Base-by-base conservation (phyloP, 2,888 invertebrate species). In the Drosophila neonasuta region DNA sequence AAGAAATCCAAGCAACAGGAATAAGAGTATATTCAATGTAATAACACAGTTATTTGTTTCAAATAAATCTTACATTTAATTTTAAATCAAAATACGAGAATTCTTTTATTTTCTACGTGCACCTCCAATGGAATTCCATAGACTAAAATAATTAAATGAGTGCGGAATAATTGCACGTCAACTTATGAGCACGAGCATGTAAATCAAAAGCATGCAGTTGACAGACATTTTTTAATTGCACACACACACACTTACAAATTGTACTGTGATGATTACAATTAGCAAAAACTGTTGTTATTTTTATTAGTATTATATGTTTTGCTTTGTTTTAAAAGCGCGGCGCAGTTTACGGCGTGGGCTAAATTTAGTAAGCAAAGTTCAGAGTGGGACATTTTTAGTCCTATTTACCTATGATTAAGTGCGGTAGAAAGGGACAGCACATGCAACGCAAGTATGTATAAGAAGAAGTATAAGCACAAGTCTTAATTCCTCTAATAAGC, bases 1-100 rank as follows among this genome's bases (percentile, higher is more conserved):
- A 32, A 36, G n/a, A 36, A 75, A 75, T 76, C 71, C 71, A 74
- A 79, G 77, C 74, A 78, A 68, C 77, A 80, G 68, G 64, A 69
- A 79, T 69, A 68, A 73, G 74, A 66, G 68, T 64, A 66, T 69
- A 71, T 83, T 89, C 88, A 88, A 88, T 89, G 88, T 89, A 89
- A 89, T 88, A 89, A 89, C 85, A 89, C 89, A 88, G 90, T 90
- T 90, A 90, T 90, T 90, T 90, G 90, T 90, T 90, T 90, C 83
- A 90, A 90, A 90, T 90, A 90, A 90, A 90, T 89, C 89, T 89
- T 90, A 86, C 84, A 88, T 88, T 88, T 88, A 81, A 88, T 83
- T 88, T 88, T 79, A 88, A 88, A 76, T 77, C 67, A 30, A 17
- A 20, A 15, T 10, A 30, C 7, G 11, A 13, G 20, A 13, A 24